Evolutionary conservation across 2,797 vertebrate species (phyloP).

Genomic region (Perodicticus potto): DNA sequence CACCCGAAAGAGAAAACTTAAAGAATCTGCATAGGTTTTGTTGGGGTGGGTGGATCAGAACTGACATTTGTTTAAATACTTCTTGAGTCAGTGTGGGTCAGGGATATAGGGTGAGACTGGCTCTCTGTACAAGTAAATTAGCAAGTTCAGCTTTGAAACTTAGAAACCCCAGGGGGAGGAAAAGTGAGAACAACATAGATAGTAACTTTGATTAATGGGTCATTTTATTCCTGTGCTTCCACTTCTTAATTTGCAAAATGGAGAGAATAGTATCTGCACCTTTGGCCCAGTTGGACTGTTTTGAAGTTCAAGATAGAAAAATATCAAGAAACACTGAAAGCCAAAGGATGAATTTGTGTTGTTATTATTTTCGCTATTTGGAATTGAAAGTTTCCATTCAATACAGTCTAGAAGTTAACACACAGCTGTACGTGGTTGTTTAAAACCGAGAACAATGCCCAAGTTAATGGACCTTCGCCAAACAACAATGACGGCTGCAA

Average conservation of each 20-base stretch:
- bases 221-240: background rate
- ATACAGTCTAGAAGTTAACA: constrained; percentile 43
- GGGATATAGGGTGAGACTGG: background rate
- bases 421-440: background rate
- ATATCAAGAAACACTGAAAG: background rate
- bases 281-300: background rate
- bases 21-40: background rate
- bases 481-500: too few relatives aligned
- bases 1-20: background rate
- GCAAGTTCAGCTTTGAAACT: background rate
- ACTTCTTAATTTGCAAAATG: background rate
- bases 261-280: background rate
- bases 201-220: background rate
- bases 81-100: background rate
- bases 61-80: constrained; percentile 4
- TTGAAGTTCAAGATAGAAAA: background rate
- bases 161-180: background rate
- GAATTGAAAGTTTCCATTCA: constrained; percentile 40
- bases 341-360: constrained; percentile 27
- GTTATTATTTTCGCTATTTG: background rate
- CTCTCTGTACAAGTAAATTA: background rate
- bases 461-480: background rate
- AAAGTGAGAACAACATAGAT: background rate
- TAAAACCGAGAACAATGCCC: background rate
- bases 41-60: background rate